These are phyloP conservation scores for Phthorimaea operculella DNA, from an alignment of 1,140 invertebrate genomes.

Conservation along the genomic window DNA sequence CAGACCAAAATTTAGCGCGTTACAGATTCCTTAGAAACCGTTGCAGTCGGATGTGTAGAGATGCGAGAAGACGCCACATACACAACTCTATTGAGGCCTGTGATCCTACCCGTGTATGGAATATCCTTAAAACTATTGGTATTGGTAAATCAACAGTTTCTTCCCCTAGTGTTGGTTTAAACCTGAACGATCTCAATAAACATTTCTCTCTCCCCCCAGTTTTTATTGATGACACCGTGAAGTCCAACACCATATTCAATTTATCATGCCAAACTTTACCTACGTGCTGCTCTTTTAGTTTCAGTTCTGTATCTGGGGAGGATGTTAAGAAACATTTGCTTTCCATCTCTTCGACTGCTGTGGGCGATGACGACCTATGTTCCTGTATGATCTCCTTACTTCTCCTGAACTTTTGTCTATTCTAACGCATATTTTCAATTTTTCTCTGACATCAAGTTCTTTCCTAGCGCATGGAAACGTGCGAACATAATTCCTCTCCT, in stretches of 20 bases:
- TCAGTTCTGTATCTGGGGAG: not conserved
- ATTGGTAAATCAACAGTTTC: not conserved
- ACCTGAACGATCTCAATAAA: not conserved
- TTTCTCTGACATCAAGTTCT: not conserved
- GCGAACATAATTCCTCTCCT: not conserved
- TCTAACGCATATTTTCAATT: not conserved
- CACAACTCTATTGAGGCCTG: not conserved
- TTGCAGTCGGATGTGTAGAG: not conserved
- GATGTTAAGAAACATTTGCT: not conserved
- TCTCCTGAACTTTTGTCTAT: not conserved
- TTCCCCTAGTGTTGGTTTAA: not conserved
- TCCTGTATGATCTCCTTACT: not conserved
- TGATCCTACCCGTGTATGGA: not conserved
- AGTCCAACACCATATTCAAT: not conserved
- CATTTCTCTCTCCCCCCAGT: constrained; percentile 1
- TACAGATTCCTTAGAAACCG: not conserved
- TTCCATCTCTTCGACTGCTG: not conserved
- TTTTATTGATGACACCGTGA: not conserved
- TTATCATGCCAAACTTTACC: not conserved
- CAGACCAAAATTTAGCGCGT: not conserved
- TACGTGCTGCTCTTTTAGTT: not conserved
- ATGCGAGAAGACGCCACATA: not conserved
- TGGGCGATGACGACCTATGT: not conserved
- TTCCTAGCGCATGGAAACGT: not conserved
- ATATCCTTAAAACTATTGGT: not conserved